These are phyloP conservation scores for Pangasianodon gigas DNA, from an alignment of 2,113 vertebrate species.

Conservation along the genomic window DNA sequence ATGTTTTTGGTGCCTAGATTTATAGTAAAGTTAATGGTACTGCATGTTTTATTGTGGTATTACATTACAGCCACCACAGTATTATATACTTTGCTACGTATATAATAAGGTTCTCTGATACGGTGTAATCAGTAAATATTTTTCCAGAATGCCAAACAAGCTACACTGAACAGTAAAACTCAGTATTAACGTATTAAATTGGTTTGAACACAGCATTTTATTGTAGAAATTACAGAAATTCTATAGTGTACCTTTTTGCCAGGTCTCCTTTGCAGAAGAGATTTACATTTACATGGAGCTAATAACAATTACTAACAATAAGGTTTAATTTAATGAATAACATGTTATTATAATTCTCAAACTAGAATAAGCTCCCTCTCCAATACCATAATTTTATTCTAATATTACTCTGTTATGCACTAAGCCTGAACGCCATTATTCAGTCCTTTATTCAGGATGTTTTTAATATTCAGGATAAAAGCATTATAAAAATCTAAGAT, in stretches of 20 bases:
- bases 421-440: neutral
- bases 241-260: neutral
- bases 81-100: neutral
- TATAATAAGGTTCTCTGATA: neutral
- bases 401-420: neutral
- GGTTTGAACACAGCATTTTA: neutral
- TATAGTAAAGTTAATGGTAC: neutral
- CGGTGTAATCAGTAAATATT: neutral
- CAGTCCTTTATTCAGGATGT: neutral
- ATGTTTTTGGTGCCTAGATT: neutral
- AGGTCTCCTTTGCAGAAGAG: neutral
- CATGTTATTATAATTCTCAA: neutral
- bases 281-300: neutral
- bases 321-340: neutral
- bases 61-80: neutral
- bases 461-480: constrained; percentile 2
- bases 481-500: neutral
- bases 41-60: neutral
- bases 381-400: neutral
- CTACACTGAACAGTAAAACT: neutral
- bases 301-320: neutral
- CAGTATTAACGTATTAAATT: neutral
- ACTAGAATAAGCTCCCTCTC: neutral
- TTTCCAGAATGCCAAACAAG: neutral
- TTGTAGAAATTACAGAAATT: neutral